These are phyloP conservation scores for Scelioninae gen. 2 DNA, from an alignment of 2,888 invertebrate genomes.

Conservation along the genomic window DNA sequence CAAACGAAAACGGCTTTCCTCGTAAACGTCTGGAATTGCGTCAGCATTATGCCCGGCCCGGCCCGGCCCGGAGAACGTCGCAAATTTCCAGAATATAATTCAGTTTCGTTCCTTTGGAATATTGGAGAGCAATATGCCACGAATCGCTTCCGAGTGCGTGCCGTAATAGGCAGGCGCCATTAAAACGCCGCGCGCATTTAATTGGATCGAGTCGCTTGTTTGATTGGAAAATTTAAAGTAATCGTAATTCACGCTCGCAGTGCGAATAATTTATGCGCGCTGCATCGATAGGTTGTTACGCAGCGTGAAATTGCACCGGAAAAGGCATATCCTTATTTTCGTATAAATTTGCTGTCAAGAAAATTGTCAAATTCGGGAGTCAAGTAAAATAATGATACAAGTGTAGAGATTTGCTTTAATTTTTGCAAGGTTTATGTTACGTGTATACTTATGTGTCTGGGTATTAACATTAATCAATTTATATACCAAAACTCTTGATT, in stretches of 20 bases:
- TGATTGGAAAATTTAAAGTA: conserved; percentile 48
- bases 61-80: too few species aligned
- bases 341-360: conserved; percentile 17
- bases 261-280: conserved; percentile 48
- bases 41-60: too few species aligned
- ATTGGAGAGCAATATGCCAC: conserved; percentile 21
- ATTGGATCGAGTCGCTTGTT: conserved; percentile 35
- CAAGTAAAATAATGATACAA: too few species aligned
- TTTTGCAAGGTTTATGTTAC: too few species aligned
- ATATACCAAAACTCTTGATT: too few species aligned
- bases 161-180: conserved; percentile 19
- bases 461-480: too few species aligned
- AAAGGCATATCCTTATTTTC: conserved; percentile 35
- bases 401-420: not conserved
- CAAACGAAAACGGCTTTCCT: conserved; percentile 6
- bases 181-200: conserved; percentile 24
- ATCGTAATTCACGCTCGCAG: conserved; percentile 40
- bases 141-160: conserved; percentile 23
- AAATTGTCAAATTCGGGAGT: too few species aligned
- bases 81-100: conserved; percentile 26
- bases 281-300: conserved; percentile 32
- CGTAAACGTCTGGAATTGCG: not conserved
- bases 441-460: too few species aligned
- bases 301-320: too few species aligned
- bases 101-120: conserved; percentile 20